Evolutionary conservation across 2,797 vertebrate species (phyloP).

Genomic region (Gymnoscopelus microlampas): DNA sequence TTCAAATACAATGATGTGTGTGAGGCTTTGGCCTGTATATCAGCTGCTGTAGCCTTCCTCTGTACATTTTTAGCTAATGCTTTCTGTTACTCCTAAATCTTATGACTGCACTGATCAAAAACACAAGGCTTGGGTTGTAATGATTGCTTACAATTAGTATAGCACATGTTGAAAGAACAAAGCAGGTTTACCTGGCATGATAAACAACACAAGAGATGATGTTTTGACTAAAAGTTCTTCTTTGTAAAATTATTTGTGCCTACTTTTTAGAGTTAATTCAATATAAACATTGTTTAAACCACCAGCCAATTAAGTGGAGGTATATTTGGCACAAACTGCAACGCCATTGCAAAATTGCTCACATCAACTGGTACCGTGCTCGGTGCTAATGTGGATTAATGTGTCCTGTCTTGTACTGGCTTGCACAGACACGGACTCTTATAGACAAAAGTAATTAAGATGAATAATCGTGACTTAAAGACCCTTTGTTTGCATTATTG

Average conservation of each 20-base stretch:
- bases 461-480: conserved; percentile 86
- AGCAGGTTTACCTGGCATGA: no score
- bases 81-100: background rate
- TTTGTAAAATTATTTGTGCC: background rate
- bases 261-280: conserved; percentile 14
- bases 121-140: background rate
- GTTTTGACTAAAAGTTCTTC: background rate
- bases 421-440: conserved; percentile 62
- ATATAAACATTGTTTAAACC: conserved; percentile 12
- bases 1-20: background rate
- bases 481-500: conserved; percentile 84
- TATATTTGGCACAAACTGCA: conserved; percentile 77
- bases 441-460: conserved; percentile 91
- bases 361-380: conserved; percentile 67
- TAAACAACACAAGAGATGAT: no score
- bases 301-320: conserved; percentile 36
- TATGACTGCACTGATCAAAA: background rate
- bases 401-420: conserved; percentile 82
- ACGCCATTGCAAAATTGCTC: conserved; percentile 36
- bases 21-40: no score
- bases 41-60: background rate
- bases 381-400: conserved; percentile 92
- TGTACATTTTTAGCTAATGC: background rate
- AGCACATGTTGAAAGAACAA: no score
- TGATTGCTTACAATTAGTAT: background rate